phyloP scores from a whole-genome alignment of 2,888 invertebrate species.

The Nymphalis c-album region DNA sequence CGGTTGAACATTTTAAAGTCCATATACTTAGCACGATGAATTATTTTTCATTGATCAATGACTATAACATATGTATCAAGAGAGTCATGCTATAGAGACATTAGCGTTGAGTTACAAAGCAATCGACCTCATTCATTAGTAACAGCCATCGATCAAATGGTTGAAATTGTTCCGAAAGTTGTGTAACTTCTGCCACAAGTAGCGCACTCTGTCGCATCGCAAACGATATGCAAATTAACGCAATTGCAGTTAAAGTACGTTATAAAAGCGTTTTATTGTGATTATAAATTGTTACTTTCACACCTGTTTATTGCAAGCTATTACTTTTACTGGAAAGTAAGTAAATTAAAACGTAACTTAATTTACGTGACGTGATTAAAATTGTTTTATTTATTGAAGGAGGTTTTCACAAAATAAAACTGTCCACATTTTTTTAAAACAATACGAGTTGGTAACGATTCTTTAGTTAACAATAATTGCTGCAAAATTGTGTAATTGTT shows the following conservation, averaged over 20 bases:
- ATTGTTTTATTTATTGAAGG: too few species aligned
- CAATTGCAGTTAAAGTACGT: conserved; percentile 22
- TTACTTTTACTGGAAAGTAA: background rate
- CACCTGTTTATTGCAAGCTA: conserved; percentile 11
- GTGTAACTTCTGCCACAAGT: conserved; percentile 26
- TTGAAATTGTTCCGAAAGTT: conserved; percentile 29
- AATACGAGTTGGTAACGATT: too few species aligned
- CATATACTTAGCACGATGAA: background rate
- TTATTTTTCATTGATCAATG: conserved; percentile 8
- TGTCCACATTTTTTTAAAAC: too few species aligned
- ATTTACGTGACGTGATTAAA: too few species aligned
- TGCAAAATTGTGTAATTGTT: too few species aligned
- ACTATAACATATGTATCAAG: conserved; percentile 1
- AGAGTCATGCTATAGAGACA: conserved; percentile 23
- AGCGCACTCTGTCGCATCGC: conserved; percentile 22
- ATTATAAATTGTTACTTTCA: conserved; percentile 18
- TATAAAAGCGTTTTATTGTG: conserved; percentile 22
- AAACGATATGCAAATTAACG: conserved; percentile 31
- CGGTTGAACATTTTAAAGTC: too few species aligned
- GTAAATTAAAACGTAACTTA: too few species aligned
- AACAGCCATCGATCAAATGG: conserved; percentile 35
- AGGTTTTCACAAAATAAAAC: too few species aligned
- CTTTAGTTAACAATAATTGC: too few species aligned
- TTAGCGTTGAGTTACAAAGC: conserved; percentile 24
- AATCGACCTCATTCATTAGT: conserved; percentile 30